Evolutionary conservation across 2,888 invertebrate species (phyloP).

Genomic region (Ephialtes manifestator): DNA sequence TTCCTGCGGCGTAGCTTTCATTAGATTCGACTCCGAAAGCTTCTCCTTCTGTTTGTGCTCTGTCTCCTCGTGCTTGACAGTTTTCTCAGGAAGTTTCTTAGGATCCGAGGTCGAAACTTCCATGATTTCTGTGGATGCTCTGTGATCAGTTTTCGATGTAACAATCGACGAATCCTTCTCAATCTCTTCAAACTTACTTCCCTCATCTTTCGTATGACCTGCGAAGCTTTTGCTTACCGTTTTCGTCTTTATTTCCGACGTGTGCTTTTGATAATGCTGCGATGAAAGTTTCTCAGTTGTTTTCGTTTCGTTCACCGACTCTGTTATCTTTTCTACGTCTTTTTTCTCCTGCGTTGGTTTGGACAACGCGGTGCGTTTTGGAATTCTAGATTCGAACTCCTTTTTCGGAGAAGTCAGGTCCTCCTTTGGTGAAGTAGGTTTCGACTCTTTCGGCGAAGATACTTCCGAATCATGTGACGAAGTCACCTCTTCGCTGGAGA

Average conservation of each 20-base stretch:
- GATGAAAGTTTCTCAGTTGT: constrained; percentile 77
- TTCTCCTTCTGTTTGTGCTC: constrained; percentile 78
- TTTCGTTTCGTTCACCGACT: constrained; percentile 76
- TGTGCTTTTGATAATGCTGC: constrained; percentile 76
- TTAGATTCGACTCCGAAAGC: constrained; percentile 76
- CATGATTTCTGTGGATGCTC: constrained; percentile 78
- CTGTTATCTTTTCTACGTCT: constrained; percentile 48
- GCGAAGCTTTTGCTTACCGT: constrained; percentile 75
- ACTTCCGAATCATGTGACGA: constrained; percentile 29
- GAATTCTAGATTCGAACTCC: constrained; percentile 81
- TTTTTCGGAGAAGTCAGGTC: constrained; percentile 34
- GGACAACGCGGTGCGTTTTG: constrained; percentile 72
- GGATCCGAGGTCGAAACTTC: constrained; percentile 80
- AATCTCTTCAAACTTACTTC: constrained; percentile 75
- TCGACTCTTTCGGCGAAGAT: not conserved
- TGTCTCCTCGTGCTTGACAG: constrained; percentile 79
- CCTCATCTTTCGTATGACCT: constrained; percentile 75
- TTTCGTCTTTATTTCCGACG: constrained; percentile 76
- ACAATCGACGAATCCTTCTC: constrained; percentile 68
- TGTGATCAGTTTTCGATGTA: constrained; percentile 80
- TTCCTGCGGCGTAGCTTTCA: constrained; percentile 78
- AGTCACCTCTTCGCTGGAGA: constrained; percentile 36
- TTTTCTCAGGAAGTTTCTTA: constrained; percentile 76
- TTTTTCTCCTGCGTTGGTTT: constrained; percentile 62
- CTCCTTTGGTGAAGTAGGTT: constrained; percentile 33